Base-by-base conservation (phyloP, 1,140 invertebrate genomes). In the Achroia grisella region DNA sequence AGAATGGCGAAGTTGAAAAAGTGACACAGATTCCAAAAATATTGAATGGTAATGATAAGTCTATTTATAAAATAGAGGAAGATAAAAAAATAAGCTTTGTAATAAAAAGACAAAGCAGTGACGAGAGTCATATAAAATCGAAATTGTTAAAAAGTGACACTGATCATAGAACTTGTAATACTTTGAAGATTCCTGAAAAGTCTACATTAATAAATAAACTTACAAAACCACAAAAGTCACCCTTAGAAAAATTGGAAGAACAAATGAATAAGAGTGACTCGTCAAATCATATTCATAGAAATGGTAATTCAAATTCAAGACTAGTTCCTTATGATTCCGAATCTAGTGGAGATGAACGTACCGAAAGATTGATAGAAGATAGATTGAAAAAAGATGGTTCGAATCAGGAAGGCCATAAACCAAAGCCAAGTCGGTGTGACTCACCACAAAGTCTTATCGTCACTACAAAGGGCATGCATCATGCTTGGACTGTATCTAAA, bases 401-500 rank as follows among this genome's bases (percentile, higher is more conserved):
- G 10, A 49, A 42, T 29, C 53, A 52, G 9, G 56, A 54, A 10
- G 34, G 17, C 28, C 46, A 52, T 10, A 67, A 65, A 45, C 54
- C 71, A 1, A 76, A 79, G 33, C 68, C 72, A 0, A 72, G 71
- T 33, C 56, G 76, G 4, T 70, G 76, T 37, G 51, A 61, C 9
- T 63, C 64, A 6, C 60, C 74, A 8, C 64, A 63, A 33, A 56
- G 62, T 2, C 63, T 76, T n/a, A 61, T 79, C 15, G 76, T 87
- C 8, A 71, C 77, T 9, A 87, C 87, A 0, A 86, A 86, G 52
- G 71, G 81, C 6, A 82, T 82, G 44, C 74, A 79, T 10, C 75
- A 82, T 8, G 74, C 85, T 4, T 88, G 87, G 87, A 86, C 85
- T 14, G 87, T 88, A 0, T 87, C 86, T 5, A 82, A 56, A 11